A percentile compares a stretch with the other conserved stretches of the same genome.
Evolutionary conservation across 2,888 invertebrate species (phyloP).

Genomic region (Amiota communis): DNA sequence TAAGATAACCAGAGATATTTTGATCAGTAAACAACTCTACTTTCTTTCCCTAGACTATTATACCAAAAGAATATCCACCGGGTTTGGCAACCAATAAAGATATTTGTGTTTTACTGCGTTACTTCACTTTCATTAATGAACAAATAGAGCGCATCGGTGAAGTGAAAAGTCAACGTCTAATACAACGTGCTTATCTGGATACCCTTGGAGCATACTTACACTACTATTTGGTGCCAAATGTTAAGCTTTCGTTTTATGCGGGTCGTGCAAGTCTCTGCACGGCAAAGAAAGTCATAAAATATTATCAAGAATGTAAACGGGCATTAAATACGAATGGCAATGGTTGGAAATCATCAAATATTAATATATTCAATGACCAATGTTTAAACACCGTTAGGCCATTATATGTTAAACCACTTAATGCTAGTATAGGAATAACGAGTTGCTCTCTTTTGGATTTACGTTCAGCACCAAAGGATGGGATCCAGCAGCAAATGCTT

Average conservation of each 20-base stretch:
- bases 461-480: conserved; percentile 45
- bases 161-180: conserved; percentile 46
- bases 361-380: conserved; percentile 54
- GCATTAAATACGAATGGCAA: conserved; percentile 72
- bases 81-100: conserved; percentile 60
- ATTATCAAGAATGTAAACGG: conserved; percentile 62
- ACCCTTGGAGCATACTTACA: conserved; percentile 70
- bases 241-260: conserved; percentile 70
- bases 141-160: conserved; percentile 58
- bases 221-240: conserved; percentile 65
- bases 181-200: conserved; percentile 69
- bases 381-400: conserved; percentile 53
- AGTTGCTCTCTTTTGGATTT: conserved; percentile 64
- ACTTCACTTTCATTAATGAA: conserved; percentile 67
- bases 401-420: conserved; percentile 34
- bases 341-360: conserved; percentile 64
- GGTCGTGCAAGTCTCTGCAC: conserved; percentile 63
- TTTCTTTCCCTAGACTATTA: conserved; percentile 51
- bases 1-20: neutral
- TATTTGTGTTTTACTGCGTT: conserved; percentile 64
- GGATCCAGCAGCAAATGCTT: conserved; percentile 62
- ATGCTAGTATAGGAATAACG: conserved; percentile 43
- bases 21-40: neutral
- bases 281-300: conserved; percentile 55
- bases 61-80: conserved; percentile 65